Evolutionary conservation across 2,797 vertebrate species (phyloP), one percentile per base, ranked within the genome.

Genomic region (Pangasius djambal): DNA sequence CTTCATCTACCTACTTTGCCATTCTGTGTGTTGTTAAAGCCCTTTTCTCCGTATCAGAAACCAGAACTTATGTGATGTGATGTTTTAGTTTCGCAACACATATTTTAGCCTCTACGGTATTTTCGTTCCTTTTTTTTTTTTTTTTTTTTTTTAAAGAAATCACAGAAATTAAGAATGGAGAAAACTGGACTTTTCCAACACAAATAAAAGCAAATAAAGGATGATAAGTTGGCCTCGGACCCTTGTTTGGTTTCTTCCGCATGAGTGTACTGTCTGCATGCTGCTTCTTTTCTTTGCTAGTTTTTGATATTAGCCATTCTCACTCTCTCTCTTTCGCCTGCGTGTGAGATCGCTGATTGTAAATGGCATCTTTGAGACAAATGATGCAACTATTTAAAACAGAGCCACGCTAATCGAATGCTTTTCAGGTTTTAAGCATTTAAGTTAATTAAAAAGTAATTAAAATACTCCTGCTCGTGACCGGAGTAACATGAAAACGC

Each of bases 1-100:
- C 92, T 92, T 94, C 93, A 75, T 93, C 94, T 88, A 95, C 95
- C 91, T 92, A 81, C 93, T 92, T 89, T 87, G 55, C 67, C 55
- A 59, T 88, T 86, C 72, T 37, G 20, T 31, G 69, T 88, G 89
- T 87, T 90, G 72, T 77, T 75, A 86, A 88, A 90, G 70, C 57
- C 48, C 7, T 37, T 69, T 84, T 82, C 59, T 82, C 74, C 28
- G 4, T 55, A 37, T 12, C 25, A 65, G 28, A 65, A 50, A 9
- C 34, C 0, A 40, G 10, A 82, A 37, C 28, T 22, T 57, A 81
- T 28, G 37, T 65, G 37, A 44, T 16, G 16, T 2, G 12, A 50
- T 79, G 6, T 31, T 75, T 52, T 78, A 20, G 1, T 12, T 37
- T 59, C 10, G 3, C 31, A 31, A 79, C 20, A 28, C 13, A 16